Base-by-base conservation (phyloP, 2,888 invertebrate species). In the Eurytoma californica region DNA sequence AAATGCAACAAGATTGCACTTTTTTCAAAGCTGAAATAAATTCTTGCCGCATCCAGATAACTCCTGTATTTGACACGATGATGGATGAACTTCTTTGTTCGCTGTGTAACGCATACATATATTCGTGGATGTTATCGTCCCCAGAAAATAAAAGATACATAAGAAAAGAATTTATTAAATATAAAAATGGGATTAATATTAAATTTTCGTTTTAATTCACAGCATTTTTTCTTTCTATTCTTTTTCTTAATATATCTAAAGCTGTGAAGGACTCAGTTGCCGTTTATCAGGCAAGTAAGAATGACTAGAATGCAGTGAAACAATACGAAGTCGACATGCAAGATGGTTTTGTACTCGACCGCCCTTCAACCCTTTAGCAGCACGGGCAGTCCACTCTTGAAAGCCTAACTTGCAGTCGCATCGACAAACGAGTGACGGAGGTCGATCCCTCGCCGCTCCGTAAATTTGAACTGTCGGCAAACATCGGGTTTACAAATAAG, bases 401-500 rank as follows among this genome's bases (percentile, higher is more conserved):
- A n/a, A 20, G 47, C 14, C 55, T 70, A 18, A 14, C 13, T 39
- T 28, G 12, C 53, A 53, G 53, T n/a, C 53, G n/a, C 57, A 20
- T 61, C 63, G 24, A 24, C 58, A 60, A 49, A 65, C 73, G 55
- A 39, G 39, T 39, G 61, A 28, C 30, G 16, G 13, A 7, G 14
- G 53, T 53, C 18, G 39, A 47, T 24, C 2, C 7, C 30, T 30
- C 47, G 4, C 14, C 68, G 58, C 75, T 83, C 63, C 28, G 80
- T 75, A 81, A 81, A 82, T 82, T 82, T 76, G 79, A 81, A 80
- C 81, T 75, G 65, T 60, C 70, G 69, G 76, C 79, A 79, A 83
- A 83, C 79, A 80, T 79, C 60, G 74, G 74, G 72, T 75, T 58
- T 68, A 80, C 79, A 81, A 83, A 83, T 83, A 83, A 79, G 76